Percentiles rank a stretch among this genome's conserved stretches.
phyloP scores from a whole-genome alignment of 2,797 vertebrate genomes.

The Chaetophractus vellerosus region DNA sequence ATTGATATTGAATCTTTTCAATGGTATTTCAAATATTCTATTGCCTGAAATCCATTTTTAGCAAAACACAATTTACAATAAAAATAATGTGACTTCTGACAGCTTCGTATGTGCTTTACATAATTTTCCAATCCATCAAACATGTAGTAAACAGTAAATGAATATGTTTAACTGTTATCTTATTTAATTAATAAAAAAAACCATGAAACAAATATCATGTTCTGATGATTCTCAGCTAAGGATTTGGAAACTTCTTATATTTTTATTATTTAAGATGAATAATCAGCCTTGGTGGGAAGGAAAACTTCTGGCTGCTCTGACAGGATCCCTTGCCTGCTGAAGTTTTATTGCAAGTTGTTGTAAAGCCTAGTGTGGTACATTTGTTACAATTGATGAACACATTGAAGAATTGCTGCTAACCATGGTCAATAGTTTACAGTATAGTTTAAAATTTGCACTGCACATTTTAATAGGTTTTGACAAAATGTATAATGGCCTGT shows the following conservation, averaged over 20 bases:
- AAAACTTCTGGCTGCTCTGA: neutral
- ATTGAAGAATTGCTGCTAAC: neutral
- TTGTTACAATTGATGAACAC: too few species aligned
- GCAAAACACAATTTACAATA: neutral
- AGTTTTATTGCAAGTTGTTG: neutral
- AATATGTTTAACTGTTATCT: neutral
- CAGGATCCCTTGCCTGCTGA: neutral
- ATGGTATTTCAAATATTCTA: neutral
- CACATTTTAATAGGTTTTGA: too few species aligned
- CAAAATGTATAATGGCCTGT: too few species aligned
- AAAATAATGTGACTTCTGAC: neutral
- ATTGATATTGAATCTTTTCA: neutral
- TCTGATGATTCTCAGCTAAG: neutral
- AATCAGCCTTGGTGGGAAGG: neutral
- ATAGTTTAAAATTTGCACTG: too few species aligned
- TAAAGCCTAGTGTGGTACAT: neutral
- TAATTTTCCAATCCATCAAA: neutral
- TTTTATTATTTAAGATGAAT: neutral
- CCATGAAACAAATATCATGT: neutral
- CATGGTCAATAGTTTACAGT: too few species aligned
- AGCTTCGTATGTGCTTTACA: neutral
- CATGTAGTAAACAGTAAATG: neutral
- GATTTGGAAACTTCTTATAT: neutral
- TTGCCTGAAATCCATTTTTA: conserved; percentile 19
- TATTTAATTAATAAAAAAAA: conserved; percentile 19